Percentiles rank a stretch among this genome's conserved stretches.
Conservation (phyloP, 2,797 vertebrate species). For the Enteromius argenteus region DNA sequence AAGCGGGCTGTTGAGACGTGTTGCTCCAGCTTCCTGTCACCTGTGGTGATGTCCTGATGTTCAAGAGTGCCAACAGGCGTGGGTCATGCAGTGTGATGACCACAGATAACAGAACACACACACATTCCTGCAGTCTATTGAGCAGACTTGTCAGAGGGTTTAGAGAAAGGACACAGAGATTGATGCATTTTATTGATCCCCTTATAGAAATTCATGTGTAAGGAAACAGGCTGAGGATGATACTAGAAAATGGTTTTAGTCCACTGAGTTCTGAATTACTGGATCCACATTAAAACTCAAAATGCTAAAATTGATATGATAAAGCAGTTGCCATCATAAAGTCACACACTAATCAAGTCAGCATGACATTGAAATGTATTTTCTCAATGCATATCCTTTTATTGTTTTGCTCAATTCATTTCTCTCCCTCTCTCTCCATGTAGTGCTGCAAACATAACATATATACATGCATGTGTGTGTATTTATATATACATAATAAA, state of each 20-base stretch:
- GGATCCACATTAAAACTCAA: neutral
- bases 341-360: no score
- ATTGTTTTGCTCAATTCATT: neutral
- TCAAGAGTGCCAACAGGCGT: neutral
- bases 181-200: conserved; percentile 4
- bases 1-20: neutral
- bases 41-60: neutral
- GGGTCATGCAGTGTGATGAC: neutral
- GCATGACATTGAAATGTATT: no score
- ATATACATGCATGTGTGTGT: no score
- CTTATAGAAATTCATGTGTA: conserved; percentile 1
- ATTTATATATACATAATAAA: no score
- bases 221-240: neutral
- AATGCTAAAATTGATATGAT: neutral
- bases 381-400: neutral
- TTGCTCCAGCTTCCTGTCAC: conserved; percentile 26
- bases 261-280: neutral
- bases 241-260: neutral
- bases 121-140: neutral
- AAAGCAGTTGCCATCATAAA: no score
- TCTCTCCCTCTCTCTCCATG: no score
- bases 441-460: no score
- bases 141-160: neutral
- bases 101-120: conserved; percentile 7
- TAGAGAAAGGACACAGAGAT: conserved; percentile 10